A percentile compares a stretch with the other conserved stretches of the same genome.
Conservation (phyloP, 2,888 invertebrate species). For the Torymus auratus region DNA sequence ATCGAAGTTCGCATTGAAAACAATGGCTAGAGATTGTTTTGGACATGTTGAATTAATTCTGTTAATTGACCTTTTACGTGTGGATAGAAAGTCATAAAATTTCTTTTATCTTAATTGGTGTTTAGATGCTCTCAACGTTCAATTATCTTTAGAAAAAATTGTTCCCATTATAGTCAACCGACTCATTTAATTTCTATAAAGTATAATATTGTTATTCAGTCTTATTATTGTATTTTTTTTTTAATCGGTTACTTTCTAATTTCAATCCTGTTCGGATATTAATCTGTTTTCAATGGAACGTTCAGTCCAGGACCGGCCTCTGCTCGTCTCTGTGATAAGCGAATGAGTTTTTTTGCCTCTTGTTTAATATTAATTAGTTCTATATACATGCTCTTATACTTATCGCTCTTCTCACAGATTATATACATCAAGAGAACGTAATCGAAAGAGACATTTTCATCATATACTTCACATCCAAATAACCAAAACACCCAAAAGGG, state of each 20-base stretch:
- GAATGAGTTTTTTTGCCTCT: conserved; percentile 56
- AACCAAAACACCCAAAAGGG: not conserved
- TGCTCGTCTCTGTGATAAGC: conserved; percentile 59
- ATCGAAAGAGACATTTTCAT: not conserved
- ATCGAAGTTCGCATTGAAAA: conserved; percentile 49
- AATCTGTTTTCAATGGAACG: conserved; percentile 29
- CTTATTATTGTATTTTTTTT: no score
- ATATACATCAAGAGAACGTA: not conserved
- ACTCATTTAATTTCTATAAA: no score
- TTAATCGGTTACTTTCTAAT: no score
- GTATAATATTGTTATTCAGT: no score
- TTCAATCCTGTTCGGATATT: not conserved
- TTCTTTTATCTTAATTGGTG: no score
- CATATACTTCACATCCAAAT: no score
- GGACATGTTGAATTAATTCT: no score
- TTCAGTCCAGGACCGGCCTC: conserved; percentile 28
- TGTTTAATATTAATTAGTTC: conserved; percentile 37
- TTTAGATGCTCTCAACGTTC: no score
- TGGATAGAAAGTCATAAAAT: no score
- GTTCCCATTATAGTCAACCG: no score
- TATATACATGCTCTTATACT: conserved; percentile 13
- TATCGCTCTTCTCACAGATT: conserved; percentile 18
- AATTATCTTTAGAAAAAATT: no score
- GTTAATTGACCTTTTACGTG: no score
- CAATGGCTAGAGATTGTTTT: not conserved